Conservation (phyloP, 2,888 invertebrate genomes). For the Andrena hattorfiana region DNA sequence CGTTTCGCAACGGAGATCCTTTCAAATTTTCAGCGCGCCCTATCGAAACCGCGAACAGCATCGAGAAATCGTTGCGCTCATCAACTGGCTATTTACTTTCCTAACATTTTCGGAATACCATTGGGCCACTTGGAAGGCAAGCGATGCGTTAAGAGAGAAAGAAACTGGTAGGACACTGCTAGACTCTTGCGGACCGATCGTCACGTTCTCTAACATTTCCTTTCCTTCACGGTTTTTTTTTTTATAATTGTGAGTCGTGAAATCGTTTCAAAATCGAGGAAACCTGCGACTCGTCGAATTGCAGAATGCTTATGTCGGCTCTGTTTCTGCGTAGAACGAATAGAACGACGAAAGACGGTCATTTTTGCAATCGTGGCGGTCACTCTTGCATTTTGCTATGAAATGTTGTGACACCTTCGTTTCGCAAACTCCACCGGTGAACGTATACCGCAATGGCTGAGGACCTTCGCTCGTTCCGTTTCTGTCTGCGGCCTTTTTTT, state of each 20-base stretch:
- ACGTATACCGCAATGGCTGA: constrained; percentile 35
- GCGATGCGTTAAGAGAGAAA: constrained; percentile 5
- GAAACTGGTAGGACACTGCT: constrained; percentile 33
- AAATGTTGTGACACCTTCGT: constrained; percentile 58
- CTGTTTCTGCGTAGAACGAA: constrained; percentile 17
- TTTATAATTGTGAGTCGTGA: neutral
- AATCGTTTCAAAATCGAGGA: neutral
- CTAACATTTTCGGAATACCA: neutral
- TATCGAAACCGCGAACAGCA: neutral
- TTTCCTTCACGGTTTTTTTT: neutral
- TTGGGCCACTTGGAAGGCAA: constrained; percentile 21
- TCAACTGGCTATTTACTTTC: neutral
- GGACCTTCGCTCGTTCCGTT: constrained; percentile 43
- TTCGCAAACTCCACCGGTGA: constrained; percentile 55
- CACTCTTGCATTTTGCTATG: constrained; percentile 39
- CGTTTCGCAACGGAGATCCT: neutral
- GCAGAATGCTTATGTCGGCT: constrained; percentile 22
- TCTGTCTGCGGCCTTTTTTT: neutral
- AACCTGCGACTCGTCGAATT: neutral
- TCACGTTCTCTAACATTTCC: neutral
- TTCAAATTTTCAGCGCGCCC: neutral
- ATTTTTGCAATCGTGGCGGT: constrained; percentile 48
- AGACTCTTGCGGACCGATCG: constrained; percentile 10
- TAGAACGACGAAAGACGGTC: constrained; percentile 42
- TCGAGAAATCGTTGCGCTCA: neutral